Evolutionary conservation across 2,888 invertebrate species (phyloP).

Genomic region (Drosophila borealis): DNA sequence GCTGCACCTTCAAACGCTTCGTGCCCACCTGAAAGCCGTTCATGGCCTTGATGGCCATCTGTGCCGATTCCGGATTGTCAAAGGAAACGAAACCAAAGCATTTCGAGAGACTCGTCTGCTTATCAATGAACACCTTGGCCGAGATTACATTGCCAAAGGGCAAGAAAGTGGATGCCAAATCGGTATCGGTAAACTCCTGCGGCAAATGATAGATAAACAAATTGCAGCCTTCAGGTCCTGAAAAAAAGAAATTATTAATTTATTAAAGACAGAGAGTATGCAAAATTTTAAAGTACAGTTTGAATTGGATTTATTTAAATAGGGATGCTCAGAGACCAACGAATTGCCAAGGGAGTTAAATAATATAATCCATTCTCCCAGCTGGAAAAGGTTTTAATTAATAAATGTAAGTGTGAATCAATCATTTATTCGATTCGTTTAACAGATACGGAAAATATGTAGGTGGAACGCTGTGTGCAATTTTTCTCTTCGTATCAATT

Average conservation of each 20-base stretch:
- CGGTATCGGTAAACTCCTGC: conserved; percentile 98
- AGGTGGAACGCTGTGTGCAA: too few species aligned
- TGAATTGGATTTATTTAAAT: too few species aligned
- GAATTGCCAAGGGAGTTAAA: too few species aligned
- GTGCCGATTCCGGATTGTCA: conserved; percentile 96
- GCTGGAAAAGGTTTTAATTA: too few species aligned
- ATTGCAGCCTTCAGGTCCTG: conserved; percentile 99
- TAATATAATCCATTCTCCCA: too few species aligned
- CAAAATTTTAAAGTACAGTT: too few species aligned
- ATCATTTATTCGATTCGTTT: too few species aligned
- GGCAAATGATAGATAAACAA: conserved; percentile 99
- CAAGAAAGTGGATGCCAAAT: conserved; percentile 97
- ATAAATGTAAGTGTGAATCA: too few species aligned
- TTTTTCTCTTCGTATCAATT: too few species aligned
- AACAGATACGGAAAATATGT: too few species aligned
- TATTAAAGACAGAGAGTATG: too few species aligned
- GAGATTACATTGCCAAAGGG: conserved; percentile 99
- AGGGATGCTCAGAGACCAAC: too few species aligned
- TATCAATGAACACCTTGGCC: conserved; percentile 99
- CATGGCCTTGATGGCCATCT: conserved; percentile 98
- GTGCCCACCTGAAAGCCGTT: conserved; percentile 99
- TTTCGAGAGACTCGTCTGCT: conserved; percentile 99
- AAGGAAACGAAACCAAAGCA: conserved; percentile 99
- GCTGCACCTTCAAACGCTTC: conserved; percentile 98
- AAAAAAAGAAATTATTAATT: background rate